These are phyloP conservation scores for Alauda arvensis DNA, from an alignment of 2,797 vertebrate genomes.

Conservation along the genomic window DNA sequence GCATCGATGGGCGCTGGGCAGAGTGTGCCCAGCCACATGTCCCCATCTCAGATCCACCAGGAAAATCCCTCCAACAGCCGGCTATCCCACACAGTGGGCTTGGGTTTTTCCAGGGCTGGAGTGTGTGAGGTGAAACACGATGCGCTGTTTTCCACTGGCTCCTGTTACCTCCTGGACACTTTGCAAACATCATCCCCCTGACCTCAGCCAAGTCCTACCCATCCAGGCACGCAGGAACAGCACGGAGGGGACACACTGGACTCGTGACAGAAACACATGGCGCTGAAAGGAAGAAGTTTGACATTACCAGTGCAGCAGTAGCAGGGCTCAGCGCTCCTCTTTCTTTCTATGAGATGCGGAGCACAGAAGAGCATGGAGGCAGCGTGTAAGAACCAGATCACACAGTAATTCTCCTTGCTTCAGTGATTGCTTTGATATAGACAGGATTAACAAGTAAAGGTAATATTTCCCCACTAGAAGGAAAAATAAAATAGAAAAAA, in stretches of 20 bases:
- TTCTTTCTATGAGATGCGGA: conserved; percentile 71
- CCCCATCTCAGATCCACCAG: background rate
- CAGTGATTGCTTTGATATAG: conserved; percentile 78
- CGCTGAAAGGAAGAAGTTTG: conserved; percentile 60
- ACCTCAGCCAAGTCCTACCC: conserved; percentile 9
- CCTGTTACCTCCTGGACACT: background rate
- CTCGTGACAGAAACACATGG: conserved; percentile 14
- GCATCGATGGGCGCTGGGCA: accelerated
- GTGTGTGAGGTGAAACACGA: background rate
- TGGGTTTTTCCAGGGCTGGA: background rate
- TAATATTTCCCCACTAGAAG: conserved; percentile 67
- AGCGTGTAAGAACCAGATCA: conserved; percentile 70
- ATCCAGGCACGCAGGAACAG: conserved; percentile 10
- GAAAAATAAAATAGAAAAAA: conserved; percentile 33
- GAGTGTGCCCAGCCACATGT: accelerated
- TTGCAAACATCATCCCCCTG: background rate
- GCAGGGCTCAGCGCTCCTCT: conserved; percentile 64
- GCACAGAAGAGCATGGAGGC: conserved; percentile 71
- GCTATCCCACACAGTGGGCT: accelerated
- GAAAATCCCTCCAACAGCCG: background rate
- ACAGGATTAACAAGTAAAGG: conserved; percentile 80
- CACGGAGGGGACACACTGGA: conserved; percentile 7
- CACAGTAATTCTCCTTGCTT: conserved; percentile 69
- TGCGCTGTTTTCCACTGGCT: background rate
- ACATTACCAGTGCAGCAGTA: conserved; percentile 72